Conservation (phyloP, 1,140 invertebrate genomes). For the Drosophila hydei region DNA sequence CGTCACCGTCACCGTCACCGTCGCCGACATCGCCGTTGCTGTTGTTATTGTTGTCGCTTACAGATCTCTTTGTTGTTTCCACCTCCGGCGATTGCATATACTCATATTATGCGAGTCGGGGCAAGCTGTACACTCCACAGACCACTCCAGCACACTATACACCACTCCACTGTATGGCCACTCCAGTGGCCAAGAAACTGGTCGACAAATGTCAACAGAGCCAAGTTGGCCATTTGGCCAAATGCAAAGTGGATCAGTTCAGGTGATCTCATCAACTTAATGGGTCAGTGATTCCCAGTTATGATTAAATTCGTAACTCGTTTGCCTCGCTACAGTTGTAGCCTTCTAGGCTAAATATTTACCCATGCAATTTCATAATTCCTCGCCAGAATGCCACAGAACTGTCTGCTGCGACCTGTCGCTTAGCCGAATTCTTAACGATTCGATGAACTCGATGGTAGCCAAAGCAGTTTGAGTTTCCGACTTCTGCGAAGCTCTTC, state of each 20-base stretch:
- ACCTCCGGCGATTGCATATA: constrained; percentile 62
- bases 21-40: constrained; percentile 16
- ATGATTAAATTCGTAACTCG: constrained; percentile 8
- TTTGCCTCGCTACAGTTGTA: not conserved
- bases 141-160: not conserved
- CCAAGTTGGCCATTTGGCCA: not conserved
- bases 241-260: constrained; percentile 29
- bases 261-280: constrained; percentile 29
- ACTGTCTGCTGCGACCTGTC: not conserved
- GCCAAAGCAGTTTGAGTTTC: too few species aligned
- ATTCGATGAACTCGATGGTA: not conserved
- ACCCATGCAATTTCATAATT: constrained; percentile 8
- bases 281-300: constrained; percentile 32
- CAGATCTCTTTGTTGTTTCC: constrained; percentile 73
- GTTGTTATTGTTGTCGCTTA: constrained; percentile 58
- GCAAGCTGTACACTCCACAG: constrained; percentile 7
- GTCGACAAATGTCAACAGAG: constrained; percentile 32
- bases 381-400: not conserved
- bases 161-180: constrained; percentile 2
- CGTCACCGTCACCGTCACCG: constrained; percentile 27
- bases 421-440: not conserved
- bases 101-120: constrained; percentile 50
- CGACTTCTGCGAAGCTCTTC: too few species aligned
- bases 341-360: constrained; percentile 3
- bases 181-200: constrained; percentile 18